Base-by-base conservation (phyloP, 2,797 vertebrate species). In the Hypotaenidia philippensis region DNA sequence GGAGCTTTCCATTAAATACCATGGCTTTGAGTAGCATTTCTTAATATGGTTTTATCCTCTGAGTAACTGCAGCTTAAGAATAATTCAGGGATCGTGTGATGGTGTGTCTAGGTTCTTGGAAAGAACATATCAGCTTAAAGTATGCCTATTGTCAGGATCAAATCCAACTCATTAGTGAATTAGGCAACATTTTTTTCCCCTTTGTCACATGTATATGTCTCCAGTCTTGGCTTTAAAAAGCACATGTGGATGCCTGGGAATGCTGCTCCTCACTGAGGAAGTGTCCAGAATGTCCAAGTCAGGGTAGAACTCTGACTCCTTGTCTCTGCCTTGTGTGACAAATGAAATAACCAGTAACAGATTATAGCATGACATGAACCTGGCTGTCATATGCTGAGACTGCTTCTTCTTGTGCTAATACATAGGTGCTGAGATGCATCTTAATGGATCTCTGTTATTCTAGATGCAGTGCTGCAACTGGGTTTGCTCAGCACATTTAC, bases 401-500 rank as follows among this genome's bases (percentile, higher is more conserved):
- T 34, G 18, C 38, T 49, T 81, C 47, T 38, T 52, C 27, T 72
- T 4, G 2, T 75, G 45, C 50, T 38, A 23, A 13, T 64, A n/a
- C 9, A 3, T 49, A 29, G 0, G 2, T 16, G 22, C 6, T 59
- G 32, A 29, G 18, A 53, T 25, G n/a, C 22, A 14, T 41, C 90
- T 45, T n/a, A 63, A 19, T 47, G 36, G 34, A 31, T 56, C 10
- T 23, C 38, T 80, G 59, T 57, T 87, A 53, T 31, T 52, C 50
- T 32, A 1, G 3, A 17, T 61, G 3, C 18, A 36, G 0, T 13
- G 21, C n/a, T 34, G 41, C 25, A 36, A 44, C 44, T 41, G 47
- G 34, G 12, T 55, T 63, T 47, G 14, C 32, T 49, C 57, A 40
- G 44, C 49, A 49, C 34, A 8, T 76, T 93, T 93, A 76, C 49